Conservation (phyloP, 2,113 vertebrate genomes). For the Piaya cayana region DNA sequence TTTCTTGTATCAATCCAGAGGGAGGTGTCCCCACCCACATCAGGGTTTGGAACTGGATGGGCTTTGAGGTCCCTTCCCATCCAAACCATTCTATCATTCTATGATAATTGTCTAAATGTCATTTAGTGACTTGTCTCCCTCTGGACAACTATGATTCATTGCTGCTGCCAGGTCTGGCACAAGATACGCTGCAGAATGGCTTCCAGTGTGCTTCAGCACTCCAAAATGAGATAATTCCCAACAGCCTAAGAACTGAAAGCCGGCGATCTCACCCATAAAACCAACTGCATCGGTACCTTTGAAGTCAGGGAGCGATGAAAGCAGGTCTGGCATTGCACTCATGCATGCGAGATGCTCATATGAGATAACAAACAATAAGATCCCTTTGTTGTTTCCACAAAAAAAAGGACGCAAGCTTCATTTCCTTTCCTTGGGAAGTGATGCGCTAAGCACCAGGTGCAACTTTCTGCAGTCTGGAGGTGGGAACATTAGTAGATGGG, state of each 20-base stretch:
- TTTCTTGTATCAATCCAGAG: too few relatives aligned
- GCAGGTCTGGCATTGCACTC: not conserved
- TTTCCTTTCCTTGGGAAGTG: not conserved
- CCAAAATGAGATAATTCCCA: not conserved
- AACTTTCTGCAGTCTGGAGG: not conserved
- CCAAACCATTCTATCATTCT: too few relatives aligned
- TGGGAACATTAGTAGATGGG: accelerated
- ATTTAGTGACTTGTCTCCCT: not conserved
- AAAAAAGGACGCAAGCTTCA: not conserved
- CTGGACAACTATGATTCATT: not conserved
- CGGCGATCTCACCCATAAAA: not conserved
- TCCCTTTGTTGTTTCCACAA: not conserved
- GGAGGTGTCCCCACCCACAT: too few relatives aligned
- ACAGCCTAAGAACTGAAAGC: not conserved
- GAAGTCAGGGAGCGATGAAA: accelerated
- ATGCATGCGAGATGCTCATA: not conserved
- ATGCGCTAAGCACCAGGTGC: not conserved
- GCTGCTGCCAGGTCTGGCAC: not conserved
- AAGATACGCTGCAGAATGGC: not conserved
- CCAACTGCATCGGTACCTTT: not conserved
- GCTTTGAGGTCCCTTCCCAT: too few relatives aligned
- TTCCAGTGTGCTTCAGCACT: accelerated
- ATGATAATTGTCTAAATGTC: not conserved
- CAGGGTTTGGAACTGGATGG: too few relatives aligned
- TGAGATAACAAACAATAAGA: not conserved